Percentiles rank a stretch among this genome's conserved stretches.
Conservation (phyloP, 2,797 vertebrate species). For the Sciurus vulgaris region DNA sequence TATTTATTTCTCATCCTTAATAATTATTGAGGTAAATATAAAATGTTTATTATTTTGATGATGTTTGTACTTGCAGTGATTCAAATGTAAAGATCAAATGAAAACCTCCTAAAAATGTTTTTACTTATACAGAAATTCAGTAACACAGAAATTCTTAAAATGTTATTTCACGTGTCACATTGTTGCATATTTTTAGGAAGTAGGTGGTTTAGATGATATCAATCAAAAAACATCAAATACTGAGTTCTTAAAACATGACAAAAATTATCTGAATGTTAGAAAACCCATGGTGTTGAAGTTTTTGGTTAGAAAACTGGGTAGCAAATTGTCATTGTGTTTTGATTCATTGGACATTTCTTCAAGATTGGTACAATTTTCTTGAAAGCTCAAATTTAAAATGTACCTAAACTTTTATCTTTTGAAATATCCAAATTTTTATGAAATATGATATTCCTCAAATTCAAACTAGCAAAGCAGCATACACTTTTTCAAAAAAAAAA, state of each 20-base stretch:
- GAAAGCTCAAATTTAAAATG: not conserved
- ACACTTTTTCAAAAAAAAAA: not conserved
- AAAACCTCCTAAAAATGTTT: not conserved
- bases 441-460: not conserved
- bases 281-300: not conserved
- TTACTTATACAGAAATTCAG: not conserved
- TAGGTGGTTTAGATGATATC: not conserved
- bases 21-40: not conserved
- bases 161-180: not conserved
- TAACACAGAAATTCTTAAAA: not conserved
- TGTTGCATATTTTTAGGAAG: not conserved
- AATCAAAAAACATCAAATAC: not conserved
- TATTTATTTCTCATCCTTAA: not conserved
- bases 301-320: not conserved
- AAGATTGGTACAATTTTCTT: not conserved
- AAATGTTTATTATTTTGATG: not conserved
- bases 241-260: not conserved
- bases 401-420: not conserved
- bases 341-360: not conserved
- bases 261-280: not conserved
- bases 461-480: not conserved
- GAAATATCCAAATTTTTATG: not conserved
- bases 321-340: not conserved
- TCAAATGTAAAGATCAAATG: not conserved
- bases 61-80: not conserved